These are phyloP conservation scores for Brachypodius melanocephalos DNA, from an alignment of 2,113 vertebrate species.

Conservation along the genomic window DNA sequence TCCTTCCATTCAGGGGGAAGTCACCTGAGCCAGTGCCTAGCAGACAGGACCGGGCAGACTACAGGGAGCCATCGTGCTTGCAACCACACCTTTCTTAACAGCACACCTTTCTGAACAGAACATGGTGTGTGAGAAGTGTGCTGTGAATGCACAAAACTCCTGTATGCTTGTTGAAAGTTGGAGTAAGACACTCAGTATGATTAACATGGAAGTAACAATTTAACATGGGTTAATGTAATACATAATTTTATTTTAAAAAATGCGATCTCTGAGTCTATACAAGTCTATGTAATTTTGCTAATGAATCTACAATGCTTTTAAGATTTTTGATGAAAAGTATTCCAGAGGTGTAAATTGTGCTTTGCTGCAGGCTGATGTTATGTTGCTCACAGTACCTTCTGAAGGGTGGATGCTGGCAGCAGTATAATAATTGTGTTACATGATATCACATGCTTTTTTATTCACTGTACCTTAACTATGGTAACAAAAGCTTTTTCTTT, in stretches of 20 bases:
- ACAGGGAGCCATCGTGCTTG: neutral
- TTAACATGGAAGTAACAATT: neutral
- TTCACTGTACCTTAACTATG: neutral
- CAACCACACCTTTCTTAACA: neutral
- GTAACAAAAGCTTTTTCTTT: slow-evolving; percentile 6
- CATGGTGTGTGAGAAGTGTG: neutral
- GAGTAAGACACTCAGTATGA: neutral
- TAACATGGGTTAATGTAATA: neutral
- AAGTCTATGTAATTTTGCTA: neutral
- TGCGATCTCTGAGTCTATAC: neutral
- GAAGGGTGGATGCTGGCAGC: neutral
- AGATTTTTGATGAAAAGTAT: neutral
- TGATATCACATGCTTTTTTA: neutral
- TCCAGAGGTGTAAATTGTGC: neutral
- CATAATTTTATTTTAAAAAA: neutral
- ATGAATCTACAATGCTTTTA: neutral
- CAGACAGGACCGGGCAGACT: neutral
- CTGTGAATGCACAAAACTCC: neutral
- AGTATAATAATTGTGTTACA: neutral
- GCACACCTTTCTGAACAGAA: neutral
- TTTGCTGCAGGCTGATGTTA: neutral
- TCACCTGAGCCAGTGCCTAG: neutral
- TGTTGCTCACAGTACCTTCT: neutral
- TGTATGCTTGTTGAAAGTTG: neutral
- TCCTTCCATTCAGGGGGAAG: neutral